These are phyloP conservation scores for Rhabditophanes sp. DNA, from an alignment of 2,888 invertebrate genomes.

Conservation along the genomic window DNA sequence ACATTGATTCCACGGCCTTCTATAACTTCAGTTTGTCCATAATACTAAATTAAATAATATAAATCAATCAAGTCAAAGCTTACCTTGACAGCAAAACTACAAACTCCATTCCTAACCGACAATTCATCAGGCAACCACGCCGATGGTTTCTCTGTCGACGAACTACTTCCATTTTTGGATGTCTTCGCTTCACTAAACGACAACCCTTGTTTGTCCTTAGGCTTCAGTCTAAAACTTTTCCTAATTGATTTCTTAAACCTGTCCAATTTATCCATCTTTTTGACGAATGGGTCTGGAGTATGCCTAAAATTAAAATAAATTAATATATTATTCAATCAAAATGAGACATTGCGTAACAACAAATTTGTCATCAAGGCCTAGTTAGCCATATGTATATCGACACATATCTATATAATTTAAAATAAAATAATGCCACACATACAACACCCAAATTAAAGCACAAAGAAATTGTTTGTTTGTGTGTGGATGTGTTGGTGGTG, in stretches of 20 bases:
- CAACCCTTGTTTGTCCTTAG: no score
- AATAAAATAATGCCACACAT: not conserved
- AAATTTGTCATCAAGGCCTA: not conserved
- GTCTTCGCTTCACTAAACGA: no score
- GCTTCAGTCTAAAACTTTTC: no score
- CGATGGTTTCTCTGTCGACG: no score
- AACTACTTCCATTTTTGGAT: no score
- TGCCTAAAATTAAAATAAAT: no score
- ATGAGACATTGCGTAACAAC: no score
- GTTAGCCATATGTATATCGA: not conserved
- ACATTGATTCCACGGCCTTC: constrained; percentile 98
- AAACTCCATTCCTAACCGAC: constrained; percentile 82
- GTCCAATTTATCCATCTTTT: no score
- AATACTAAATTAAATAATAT: constrained; percentile 54
- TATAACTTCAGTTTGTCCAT: constrained; percentile 96
- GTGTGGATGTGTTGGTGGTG: not conserved
- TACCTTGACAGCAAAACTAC: constrained; percentile 85
- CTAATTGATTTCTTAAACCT: no score
- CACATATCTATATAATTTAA: not conserved
- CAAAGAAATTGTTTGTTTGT: not conserved
- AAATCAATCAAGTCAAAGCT: constrained; percentile 11
- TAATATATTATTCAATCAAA: no score
- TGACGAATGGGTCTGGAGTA: no score
- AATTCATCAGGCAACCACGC: constrained; percentile 62
- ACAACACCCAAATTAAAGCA: not conserved